Evolutionary conservation across 2,113 vertebrate genomes (phyloP).

Genomic region (Sapayoa aenigma): DNA sequence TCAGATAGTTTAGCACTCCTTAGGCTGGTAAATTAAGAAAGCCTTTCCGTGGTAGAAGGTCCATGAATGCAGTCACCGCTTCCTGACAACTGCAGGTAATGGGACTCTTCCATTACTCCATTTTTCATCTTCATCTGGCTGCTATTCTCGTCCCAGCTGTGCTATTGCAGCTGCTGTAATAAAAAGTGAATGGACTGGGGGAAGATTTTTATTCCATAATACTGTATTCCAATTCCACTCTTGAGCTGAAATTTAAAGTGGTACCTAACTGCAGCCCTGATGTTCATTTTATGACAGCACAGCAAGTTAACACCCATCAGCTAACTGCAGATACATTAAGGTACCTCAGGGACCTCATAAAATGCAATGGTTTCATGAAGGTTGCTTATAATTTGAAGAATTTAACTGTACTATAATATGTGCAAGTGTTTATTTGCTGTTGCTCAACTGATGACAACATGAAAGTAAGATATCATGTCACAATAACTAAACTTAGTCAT

Average conservation of each 20-base stretch:
- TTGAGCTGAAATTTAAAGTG: neutral
- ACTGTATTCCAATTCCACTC: neutral
- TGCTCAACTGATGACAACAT: neutral
- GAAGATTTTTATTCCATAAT: conserved; percentile 17
- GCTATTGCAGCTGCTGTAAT: conserved; percentile 16
- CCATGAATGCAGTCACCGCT: neutral
- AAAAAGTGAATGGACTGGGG: neutral
- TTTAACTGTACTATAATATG: neutral
- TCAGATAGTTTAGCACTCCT: neutral
- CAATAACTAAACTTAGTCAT: neutral
- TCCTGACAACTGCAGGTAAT: conserved; percentile 13
- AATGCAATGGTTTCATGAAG: neutral
- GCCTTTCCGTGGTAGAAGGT: neutral
- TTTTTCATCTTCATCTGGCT: conserved; percentile 25
- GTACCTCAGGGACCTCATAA: neutral
- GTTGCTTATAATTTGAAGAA: neutral
- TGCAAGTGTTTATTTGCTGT: neutral
- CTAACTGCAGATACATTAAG: neutral
- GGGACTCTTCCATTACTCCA: conserved; percentile 20
- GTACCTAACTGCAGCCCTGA: neutral
- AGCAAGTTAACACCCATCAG: neutral
- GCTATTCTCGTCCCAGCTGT: conserved; percentile 22
- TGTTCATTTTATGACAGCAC: neutral
- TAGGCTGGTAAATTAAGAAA: neutral
- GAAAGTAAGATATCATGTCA: neutral